Evolutionary conservation across 2,888 invertebrate species (phyloP).

Genomic region (Lysandra bellargus): DNA sequence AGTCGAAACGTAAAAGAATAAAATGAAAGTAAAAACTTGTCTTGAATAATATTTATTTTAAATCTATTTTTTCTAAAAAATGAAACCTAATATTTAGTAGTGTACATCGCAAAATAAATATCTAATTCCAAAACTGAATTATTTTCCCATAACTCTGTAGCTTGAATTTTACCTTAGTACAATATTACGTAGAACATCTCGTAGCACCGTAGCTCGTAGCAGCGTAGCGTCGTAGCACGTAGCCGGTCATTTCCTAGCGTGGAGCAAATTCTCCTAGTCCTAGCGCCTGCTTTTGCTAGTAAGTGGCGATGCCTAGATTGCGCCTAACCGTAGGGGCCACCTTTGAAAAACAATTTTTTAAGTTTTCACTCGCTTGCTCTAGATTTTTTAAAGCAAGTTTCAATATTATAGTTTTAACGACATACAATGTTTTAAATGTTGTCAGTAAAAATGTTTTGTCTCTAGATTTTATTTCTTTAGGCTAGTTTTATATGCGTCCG

Average conservation of each 20-base stretch:
- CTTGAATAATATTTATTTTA: neutral
- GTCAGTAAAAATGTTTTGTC: too few species aligned
- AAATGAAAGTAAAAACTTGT: neutral
- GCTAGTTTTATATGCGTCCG: too few species aligned
- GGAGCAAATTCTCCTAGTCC: neutral
- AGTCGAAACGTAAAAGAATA: neutral
- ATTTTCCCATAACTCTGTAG: too few species aligned
- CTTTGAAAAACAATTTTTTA: neutral
- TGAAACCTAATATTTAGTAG: too few species aligned
- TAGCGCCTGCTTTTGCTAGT: slow-evolving; percentile 1
- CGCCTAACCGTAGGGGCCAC: neutral
- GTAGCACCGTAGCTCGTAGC: neutral
- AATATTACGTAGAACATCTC: neutral
- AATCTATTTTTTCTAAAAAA: too few species aligned
- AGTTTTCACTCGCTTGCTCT: neutral
- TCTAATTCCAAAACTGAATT: too few species aligned
- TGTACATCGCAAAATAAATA: too few species aligned
- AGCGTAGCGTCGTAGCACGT: neutral
- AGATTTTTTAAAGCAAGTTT: neutral
- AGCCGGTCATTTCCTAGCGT: neutral
- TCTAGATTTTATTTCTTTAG: too few species aligned
- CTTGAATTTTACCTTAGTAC: neutral
- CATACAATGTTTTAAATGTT: too few species aligned
- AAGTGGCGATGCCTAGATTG: neutral
- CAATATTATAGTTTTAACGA: too few species aligned